Base-by-base conservation (phyloP, 2,113 vertebrate species). In the Cairina moschata region DNA sequence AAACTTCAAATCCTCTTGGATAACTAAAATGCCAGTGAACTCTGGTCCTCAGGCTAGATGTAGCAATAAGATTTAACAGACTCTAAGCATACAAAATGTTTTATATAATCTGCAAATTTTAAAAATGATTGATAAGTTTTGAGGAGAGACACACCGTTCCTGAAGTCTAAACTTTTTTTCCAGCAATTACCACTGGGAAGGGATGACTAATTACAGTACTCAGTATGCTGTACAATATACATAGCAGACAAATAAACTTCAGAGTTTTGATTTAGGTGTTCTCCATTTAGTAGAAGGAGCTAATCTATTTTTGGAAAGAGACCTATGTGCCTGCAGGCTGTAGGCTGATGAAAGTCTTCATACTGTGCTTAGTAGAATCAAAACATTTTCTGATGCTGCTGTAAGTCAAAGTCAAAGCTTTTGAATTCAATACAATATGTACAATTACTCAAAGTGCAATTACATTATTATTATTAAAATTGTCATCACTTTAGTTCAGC, bases 321-420 rank as follows among this genome's bases (percentile, higher is more conserved):
- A 96, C 75, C 90, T 93, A 76, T 84, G 75, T 68, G 73, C 54
- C 75, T 96, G 86, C 55, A 94, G 91, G 93, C 91, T 95, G 94
- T 90, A 90, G 90, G 90, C 71, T 95, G 90, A 85, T 56, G n/a
- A 67, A 94, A 86, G 56, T 91, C 73, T 90, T 93, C 3, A 25
- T 54, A 68, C 48, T 71, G 63, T 60, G 58, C 69, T 67, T 91
- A 83, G 54, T 65, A 81, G 72, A 91, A 96, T 93, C 92, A 96
- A 96, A 97, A 96, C 94, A 95, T 95, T 96, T 94, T 91, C 74
- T 91, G 54, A 81, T 76, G 54, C 83, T 89, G 55, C 68, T 92
- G 48, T 80, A 91, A 94, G 59, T 88, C 72, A 88, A 83, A 95
- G 86, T 95, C 90, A 96, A 94, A 96, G 71, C 88, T 89, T 93